Percentiles rank a stretch among this genome's conserved stretches.
phyloP scores from a whole-genome alignment of 2,888 invertebrate genomes.

The Congeria kusceri region DNA sequence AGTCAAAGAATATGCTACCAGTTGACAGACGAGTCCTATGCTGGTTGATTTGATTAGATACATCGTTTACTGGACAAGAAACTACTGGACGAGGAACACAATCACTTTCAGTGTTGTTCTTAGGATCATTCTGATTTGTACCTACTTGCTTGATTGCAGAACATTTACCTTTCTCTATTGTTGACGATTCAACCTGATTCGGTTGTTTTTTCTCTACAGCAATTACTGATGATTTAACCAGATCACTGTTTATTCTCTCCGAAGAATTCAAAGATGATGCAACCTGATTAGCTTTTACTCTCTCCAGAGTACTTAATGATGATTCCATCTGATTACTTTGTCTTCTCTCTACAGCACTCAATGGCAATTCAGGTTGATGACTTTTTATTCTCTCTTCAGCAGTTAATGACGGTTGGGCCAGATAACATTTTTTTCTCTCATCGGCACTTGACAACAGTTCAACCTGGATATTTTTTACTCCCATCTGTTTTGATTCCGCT shows the following conservation, averaged over 20 bases:
- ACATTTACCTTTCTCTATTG: not conserved
- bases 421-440: too few species aligned
- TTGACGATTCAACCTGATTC: not conserved
- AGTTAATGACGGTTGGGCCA: too few species aligned
- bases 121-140: not conserved
- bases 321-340: not conserved
- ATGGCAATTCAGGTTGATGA: too few species aligned
- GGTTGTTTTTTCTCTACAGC: too few species aligned
- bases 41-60: not conserved
- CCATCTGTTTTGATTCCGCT: not conserved
- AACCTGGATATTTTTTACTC: too few species aligned
- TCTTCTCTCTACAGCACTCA: not conserved
- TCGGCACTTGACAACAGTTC: too few species aligned
- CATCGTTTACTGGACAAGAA: not conserved
- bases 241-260: not conserved
- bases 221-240: too few species aligned
- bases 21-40: conserved; percentile 58
- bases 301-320: not conserved
- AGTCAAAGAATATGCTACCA: conserved; percentile 57
- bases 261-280: not conserved
- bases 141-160: not conserved
- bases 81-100: too few species aligned
- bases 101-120: not conserved
- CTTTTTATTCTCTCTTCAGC: too few species aligned
- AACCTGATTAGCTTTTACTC: not conserved